Conservation (phyloP, 2,888 invertebrate species). For the Agrochola lota region DNA sequence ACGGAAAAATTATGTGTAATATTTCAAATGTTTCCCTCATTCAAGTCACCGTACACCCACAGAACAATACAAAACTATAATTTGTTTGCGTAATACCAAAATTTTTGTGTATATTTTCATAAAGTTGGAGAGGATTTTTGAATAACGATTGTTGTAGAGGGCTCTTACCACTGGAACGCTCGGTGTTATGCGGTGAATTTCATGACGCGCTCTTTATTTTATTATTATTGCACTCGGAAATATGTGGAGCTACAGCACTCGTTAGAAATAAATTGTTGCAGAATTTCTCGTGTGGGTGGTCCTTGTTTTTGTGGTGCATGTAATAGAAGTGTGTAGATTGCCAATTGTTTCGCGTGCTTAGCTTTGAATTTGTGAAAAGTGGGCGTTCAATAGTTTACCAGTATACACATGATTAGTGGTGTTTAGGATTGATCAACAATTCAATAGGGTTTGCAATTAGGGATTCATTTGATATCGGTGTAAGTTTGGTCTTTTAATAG, state of each 20-base stretch:
- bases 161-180: slow-evolving; percentile 37
- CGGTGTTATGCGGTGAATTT: slow-evolving; percentile 47
- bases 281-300: slow-evolving; percentile 32
- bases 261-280: slow-evolving; percentile 54
- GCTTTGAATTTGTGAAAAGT: not conserved
- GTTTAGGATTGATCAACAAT: not conserved
- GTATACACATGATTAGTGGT: not conserved
- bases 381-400: not conserved
- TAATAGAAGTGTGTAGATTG: slow-evolving; percentile 34
- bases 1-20: slow-evolving; percentile 35
- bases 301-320: slow-evolving; percentile 32
- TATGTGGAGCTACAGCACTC: slow-evolving; percentile 45
- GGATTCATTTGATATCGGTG: not conserved
- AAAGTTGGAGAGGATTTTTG: slow-evolving; percentile 61
- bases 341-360: slow-evolving; percentile 32
- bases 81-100: slow-evolving; percentile 56
- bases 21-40: slow-evolving; percentile 38
- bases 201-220: slow-evolving; percentile 59
- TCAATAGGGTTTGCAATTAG: not conserved
- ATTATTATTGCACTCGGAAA: slow-evolving; percentile 62
- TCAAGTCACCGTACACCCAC: slow-evolving; percentile 11
- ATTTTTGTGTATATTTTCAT: slow-evolving; percentile 59
- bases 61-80: slow-evolving; percentile 56
- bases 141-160: slow-evolving; percentile 47
- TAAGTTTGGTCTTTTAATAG: slow-evolving; percentile 12